phyloP scores from a whole-genome alignment of 2,888 invertebrate genomes.

The Cephus rjabovi region DNA sequence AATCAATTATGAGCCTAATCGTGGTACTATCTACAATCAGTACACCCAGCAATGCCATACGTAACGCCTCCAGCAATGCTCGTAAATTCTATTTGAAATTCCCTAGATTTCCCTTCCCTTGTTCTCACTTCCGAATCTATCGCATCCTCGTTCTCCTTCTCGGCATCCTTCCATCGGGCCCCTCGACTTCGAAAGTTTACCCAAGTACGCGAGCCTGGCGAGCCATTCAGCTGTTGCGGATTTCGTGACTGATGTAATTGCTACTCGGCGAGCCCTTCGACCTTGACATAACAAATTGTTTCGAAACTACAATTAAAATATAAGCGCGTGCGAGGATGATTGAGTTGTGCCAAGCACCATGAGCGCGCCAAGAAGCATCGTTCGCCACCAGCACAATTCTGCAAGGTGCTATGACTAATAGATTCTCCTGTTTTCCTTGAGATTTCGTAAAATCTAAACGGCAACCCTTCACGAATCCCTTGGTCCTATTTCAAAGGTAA shows the following conservation, averaged over 20 bases:
- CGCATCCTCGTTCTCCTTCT: slow-evolving; percentile 15
- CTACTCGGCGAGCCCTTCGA: slow-evolving; percentile 55
- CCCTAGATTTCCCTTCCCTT: background rate
- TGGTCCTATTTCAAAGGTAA: background rate
- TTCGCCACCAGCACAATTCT: slow-evolving; percentile 14
- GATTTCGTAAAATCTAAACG: background rate
- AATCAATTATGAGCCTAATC: slow-evolving; percentile 18
- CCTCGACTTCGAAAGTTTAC: slow-evolving; percentile 40
- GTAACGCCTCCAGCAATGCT: slow-evolving; percentile 6
- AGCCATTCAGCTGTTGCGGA: slow-evolving; percentile 61
- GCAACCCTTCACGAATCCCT: background rate
- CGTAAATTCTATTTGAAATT: slow-evolving; percentile 26
- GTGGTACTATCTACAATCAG: slow-evolving; percentile 28
- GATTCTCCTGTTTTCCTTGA: background rate
- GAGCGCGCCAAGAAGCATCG: slow-evolving; percentile 16
- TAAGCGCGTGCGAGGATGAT: slow-evolving; percentile 60
- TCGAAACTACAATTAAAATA: slow-evolving; percentile 66
- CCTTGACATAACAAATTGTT: slow-evolving; percentile 67
- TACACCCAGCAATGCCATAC: background rate
- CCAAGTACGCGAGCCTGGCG: slow-evolving; percentile 27
- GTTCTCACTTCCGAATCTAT: slow-evolving; percentile 19
- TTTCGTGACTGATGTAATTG: slow-evolving; percentile 66
- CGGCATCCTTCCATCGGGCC: slow-evolving; percentile 7
- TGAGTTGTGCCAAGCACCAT: slow-evolving; percentile 65
- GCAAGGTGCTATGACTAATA: slow-evolving; percentile 22